Percentiles rank a stretch among this genome's conserved stretches.
These are phyloP conservation scores for Odontocerum albicorne DNA, from an alignment of 2,888 invertebrate genomes.

Conservation along the genomic window DNA sequence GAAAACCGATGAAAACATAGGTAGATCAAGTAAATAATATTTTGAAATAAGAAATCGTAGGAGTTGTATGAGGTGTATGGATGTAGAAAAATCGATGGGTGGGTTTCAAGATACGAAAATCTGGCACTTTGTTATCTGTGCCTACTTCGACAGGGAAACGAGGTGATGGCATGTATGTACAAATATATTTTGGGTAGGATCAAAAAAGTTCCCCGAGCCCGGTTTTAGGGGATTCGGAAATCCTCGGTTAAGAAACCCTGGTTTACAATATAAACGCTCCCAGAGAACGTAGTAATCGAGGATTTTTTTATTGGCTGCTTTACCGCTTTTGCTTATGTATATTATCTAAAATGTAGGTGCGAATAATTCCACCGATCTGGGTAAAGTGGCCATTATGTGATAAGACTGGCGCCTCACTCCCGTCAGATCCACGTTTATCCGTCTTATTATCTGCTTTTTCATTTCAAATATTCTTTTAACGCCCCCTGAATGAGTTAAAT, in stretches of 20 bases:
- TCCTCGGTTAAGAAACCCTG: too few species aligned
- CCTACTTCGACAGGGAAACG: background rate
- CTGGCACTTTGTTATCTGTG: background rate
- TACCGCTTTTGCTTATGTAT: too few species aligned
- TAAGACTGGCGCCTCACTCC: slow-evolving; percentile 20
- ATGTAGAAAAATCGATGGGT: background rate
- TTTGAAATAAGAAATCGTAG: background rate
- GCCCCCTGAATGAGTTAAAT: slow-evolving; percentile 36
- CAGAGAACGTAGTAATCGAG: too few species aligned
- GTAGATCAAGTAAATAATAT: background rate
- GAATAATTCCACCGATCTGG: slow-evolving; percentile 3
- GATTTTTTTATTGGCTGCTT: too few species aligned
- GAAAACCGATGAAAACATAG: background rate
- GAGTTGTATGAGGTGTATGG: background rate
- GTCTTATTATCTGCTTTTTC: slow-evolving; percentile 34
- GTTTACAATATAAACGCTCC: too few species aligned
- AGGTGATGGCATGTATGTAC: too few species aligned
- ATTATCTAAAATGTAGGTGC: too few species aligned
- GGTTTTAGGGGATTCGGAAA: too few species aligned
- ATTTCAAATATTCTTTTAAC: slow-evolving; percentile 36
- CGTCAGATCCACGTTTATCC: slow-evolving; percentile 24
- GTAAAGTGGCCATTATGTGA: slow-evolving; percentile 31
- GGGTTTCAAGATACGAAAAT: background rate
- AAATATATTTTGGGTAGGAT: too few species aligned
- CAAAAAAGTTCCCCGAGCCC: too few species aligned